Evolutionary conservation across 1,140 invertebrate species (phyloP), one percentile per base, ranked within the genome.

Genomic region (Orchesella cincta): DNA sequence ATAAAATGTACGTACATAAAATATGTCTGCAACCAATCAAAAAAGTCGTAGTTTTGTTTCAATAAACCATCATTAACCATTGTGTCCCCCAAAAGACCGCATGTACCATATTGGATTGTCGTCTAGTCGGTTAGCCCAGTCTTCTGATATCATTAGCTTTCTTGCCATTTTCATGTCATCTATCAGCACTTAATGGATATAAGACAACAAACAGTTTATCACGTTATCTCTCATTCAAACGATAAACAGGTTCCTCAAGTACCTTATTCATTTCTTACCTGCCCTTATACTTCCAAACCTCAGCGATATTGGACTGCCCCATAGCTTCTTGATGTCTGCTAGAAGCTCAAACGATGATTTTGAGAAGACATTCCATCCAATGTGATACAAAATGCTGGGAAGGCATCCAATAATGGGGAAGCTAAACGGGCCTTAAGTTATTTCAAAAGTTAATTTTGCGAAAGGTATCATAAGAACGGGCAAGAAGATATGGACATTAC

Each of bases 121-220:
- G 29, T 76, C 34, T 14, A 39, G 16, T 36, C 78, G 14, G 39
- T 76, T 36, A 20, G 75, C 18, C 78, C 78, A 79, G 23, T 79
- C 78, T 16, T 79, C 78, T 2, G 78, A 76, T 16, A 34, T 74
- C 54, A 77, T 54, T 0, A 79, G 18, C 72, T 79, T 79, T 72
- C 34, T 74, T 14, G 57, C 73, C 18, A 35, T 8, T 0, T 29
- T 64, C 1, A 79, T 46, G 31, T 79, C 75, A 39, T 79, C 78
- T 5, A 74, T 35, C 20, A 79, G 36, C 3, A 79, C 78, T 76
- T 26, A 12, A 67, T 31, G 8, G 31, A 67, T 12, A 33, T 31
- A n/a, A n/a, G n/a, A n/a, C n/a, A n/a, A n/a, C n/a, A n/a, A n/a
- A n/a, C n/a, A n/a, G n/a, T n/a, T n/a, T n/a, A n/a, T n/a, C n/a